Conservation (phyloP, 2,888 invertebrate genomes). For the Drosophila bunnanda region DNA sequence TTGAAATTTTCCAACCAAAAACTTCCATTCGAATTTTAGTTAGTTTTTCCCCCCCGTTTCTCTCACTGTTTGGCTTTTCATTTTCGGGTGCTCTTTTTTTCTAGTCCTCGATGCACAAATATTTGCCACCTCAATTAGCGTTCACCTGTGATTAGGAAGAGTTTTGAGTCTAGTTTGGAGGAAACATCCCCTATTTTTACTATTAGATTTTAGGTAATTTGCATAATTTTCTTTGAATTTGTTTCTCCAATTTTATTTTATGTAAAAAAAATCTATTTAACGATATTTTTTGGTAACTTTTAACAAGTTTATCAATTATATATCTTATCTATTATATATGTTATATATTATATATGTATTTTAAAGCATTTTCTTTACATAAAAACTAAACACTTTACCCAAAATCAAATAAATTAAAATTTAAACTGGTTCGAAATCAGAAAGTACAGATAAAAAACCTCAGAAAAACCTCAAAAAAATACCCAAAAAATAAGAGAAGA, state of each 20-base stretch:
- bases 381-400: not conserved
- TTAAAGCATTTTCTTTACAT: too few relatives aligned
- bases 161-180: not conserved
- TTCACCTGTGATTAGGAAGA: conserved; percentile 20
- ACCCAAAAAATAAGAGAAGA: conserved; percentile 4
- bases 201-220: not conserved
- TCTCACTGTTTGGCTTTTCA: conserved; percentile 8
- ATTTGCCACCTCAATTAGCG: conserved; percentile 30
- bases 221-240: not conserved
- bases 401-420: conserved; percentile 2
- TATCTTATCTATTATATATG: too few relatives aligned
- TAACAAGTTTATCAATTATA: not conserved
- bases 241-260: not conserved
- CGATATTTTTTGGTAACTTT: too few relatives aligned
- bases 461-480: not conserved
- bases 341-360: too few relatives aligned
- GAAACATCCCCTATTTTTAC: not conserved
- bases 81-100: conserved; percentile 6
- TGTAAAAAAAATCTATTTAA: not conserved
- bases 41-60: not conserved
- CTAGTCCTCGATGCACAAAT: conserved; percentile 16
- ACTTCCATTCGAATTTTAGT: conserved; percentile 7
- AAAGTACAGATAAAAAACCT: conserved; percentile 26
- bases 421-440: conserved; percentile 25
- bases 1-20: conserved; percentile 5